These are phyloP conservation scores for Oxyruncus cristatus DNA, from an alignment of 2,113 vertebrate genomes.

Conservation along the genomic window DNA sequence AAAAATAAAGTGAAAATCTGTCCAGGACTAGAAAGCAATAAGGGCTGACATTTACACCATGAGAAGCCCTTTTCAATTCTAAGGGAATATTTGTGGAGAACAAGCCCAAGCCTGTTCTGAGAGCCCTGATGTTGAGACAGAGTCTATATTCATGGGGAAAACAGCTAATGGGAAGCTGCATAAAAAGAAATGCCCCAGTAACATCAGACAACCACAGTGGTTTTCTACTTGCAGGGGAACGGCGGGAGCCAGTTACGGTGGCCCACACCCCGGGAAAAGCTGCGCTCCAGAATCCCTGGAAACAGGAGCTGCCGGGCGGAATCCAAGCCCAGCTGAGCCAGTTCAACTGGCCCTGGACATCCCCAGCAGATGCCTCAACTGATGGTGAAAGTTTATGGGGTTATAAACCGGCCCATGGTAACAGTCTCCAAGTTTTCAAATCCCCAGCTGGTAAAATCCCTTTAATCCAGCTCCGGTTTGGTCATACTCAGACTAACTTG, in stretches of 20 bases:
- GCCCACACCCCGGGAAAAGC: background rate
- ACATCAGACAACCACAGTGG: background rate
- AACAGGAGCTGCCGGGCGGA: background rate
- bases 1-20: background rate
- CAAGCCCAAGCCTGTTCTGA: background rate
- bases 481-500: background rate
- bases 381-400: background rate
- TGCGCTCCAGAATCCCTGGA: background rate
- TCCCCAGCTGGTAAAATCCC: background rate
- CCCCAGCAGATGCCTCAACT: background rate
- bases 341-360: background rate
- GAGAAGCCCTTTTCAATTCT: background rate
- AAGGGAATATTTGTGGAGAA: background rate
- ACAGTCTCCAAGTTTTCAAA: background rate
- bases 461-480: background rate
- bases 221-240: background rate
- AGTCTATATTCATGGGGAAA: background rate
- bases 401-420: background rate
- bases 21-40: background rate
- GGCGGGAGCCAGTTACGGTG: background rate
- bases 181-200: background rate
- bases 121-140: background rate
- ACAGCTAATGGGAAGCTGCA: background rate
- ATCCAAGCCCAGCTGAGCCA: background rate
- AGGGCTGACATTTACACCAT: background rate